A percentile compares a stretch with the other conserved stretches of the same genome.
Conservation (phyloP, 2,888 invertebrate species). For the Bembecia ichneumoniformis region DNA sequence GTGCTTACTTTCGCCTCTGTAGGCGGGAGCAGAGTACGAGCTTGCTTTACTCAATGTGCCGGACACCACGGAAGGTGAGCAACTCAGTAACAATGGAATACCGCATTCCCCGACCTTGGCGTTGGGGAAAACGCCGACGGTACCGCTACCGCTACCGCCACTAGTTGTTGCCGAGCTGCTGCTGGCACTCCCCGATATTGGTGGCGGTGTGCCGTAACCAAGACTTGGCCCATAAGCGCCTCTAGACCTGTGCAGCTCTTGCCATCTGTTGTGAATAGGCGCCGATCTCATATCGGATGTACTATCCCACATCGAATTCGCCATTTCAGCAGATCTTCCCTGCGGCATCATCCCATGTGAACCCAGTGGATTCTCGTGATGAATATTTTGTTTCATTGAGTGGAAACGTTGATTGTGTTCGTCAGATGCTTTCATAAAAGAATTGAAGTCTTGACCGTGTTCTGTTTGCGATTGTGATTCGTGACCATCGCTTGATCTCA, state of each 20-base stretch:
- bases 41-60: constrained; percentile 44
- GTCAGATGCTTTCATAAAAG: constrained; percentile 9
- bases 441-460: no score
- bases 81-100: constrained; percentile 55
- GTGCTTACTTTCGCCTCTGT: constrained; percentile 25
- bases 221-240: constrained; percentile 23
- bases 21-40: constrained; percentile 15
- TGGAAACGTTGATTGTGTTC: neutral
- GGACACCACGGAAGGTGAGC: constrained; percentile 47
- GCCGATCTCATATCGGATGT: constrained; percentile 19
- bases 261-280: neutral
- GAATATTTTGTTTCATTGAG: neutral
- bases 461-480: no score
- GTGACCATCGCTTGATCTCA: no score
- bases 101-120: constrained; percentile 52
- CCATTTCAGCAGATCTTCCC: constrained; percentile 30
- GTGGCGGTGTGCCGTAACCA: neutral
- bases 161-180: constrained; percentile 1
- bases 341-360: constrained; percentile 16
- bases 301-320: constrained; percentile 20
- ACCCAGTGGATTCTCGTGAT: neutral
- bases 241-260: constrained; percentile 15
- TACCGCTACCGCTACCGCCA: constrained; percentile 17
- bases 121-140: constrained; percentile 52
- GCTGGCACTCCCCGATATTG: neutral